Base-by-base conservation (phyloP, 2,113 vertebrate genomes). In the Xenopus borealis region DNA sequence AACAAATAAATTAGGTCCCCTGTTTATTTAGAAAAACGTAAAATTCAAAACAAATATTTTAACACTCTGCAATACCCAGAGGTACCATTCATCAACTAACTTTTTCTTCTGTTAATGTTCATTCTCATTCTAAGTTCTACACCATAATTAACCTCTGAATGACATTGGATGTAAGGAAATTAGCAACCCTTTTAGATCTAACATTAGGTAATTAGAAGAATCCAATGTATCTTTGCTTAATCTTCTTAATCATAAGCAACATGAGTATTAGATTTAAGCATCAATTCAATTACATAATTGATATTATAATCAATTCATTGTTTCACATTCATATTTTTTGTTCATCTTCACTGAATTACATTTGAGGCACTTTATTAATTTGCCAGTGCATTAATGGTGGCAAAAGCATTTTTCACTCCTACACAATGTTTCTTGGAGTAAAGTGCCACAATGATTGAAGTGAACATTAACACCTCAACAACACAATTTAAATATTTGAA, bases 191-290 rank as follows among this genome's bases (percentile, higher is more conserved):
- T 66, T 27, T 62, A 27, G 19, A 66, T 14, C n/a, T 66, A 44
- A 45, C n/a, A 66, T 44, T 63, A 63, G 13, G 14, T 13, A 45
- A 44, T 66, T 66, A 45, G 63, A 66, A 66, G n/a, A 66, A 66
- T 66, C 23, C 23, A 27, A 27, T 2, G 23, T 27, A 27, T 27
- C n/a, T 13, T 20, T 18, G 40, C 17, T 18, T 66, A 10, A 66
- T 46, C 27, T 10, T 18, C 10, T 12, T 66, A 40, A 66, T 66
- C 30, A 40, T 64, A 13, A 64, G 12, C 33, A 50, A 50, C 14
- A 50, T 50, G 33, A 40, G 33, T 40, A 40, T 40, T 40, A 40
- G 5, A 40, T 40, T 40, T 40, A 40, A 40, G 33, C 33, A 7
- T 9, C 33, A 6, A 40, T 40, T 40, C 5, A 9, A 40, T 40